These are phyloP conservation scores for Chiloscyllium punctatum DNA, from an alignment of 2,797 vertebrate genomes.

Conservation along the genomic window DNA sequence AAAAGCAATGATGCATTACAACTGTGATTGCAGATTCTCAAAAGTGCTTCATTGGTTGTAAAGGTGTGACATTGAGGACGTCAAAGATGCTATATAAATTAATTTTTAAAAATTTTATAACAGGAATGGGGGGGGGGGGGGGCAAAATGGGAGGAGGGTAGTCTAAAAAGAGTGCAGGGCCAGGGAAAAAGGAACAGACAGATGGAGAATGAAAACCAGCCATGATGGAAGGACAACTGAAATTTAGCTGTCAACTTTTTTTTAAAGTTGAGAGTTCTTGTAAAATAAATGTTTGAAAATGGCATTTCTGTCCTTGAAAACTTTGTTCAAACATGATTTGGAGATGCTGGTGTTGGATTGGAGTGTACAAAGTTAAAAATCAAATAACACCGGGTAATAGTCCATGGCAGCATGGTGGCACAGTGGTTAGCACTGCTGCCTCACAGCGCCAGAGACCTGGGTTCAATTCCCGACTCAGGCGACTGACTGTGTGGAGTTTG, in stretches of 20 bases:
- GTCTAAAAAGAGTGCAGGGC: not conserved
- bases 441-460: too few species aligned
- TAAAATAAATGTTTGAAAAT: not conserved
- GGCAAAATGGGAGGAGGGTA: too few species aligned
- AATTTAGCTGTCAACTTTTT: not conserved
- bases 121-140: not conserved
- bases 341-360: too few species aligned
- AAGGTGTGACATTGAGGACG: not conserved
- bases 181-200: not conserved
- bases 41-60: not conserved
- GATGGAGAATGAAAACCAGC: not conserved
- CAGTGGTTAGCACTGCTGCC: too few species aligned
- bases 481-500: too few species aligned
- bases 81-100: not conserved
- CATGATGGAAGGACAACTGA: too few species aligned
- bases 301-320: not conserved
- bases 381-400: too few species aligned
- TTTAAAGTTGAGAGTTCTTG: not conserved
- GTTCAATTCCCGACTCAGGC: too few species aligned
- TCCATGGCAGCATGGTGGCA: too few species aligned
- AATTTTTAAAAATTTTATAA: not conserved
- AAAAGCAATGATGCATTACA: not conserved
- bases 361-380: too few species aligned
- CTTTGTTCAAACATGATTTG: not conserved
- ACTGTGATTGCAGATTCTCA: not conserved